Evolutionary conservation across 2,797 vertebrate species (phyloP).

Genomic region (Nyctalus aviator): DNA sequence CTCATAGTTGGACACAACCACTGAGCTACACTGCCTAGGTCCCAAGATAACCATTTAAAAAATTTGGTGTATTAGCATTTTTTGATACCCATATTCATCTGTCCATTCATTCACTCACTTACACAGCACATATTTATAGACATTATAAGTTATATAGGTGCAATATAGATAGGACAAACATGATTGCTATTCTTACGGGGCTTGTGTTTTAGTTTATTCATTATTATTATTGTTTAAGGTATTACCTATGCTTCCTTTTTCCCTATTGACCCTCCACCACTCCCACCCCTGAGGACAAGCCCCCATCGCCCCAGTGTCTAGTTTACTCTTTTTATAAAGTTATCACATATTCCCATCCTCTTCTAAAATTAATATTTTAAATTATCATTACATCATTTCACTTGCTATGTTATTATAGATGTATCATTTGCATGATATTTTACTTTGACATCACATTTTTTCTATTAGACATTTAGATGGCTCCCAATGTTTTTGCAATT

Average conservation of each 20-base stretch:
- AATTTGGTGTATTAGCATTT: neutral
- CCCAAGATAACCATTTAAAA: neutral
- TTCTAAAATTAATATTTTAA: constrained; percentile 44
- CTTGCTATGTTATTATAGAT: neutral
- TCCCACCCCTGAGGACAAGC: too few species aligned
- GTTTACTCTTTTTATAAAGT: constrained; percentile 47
- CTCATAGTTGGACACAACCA: too few species aligned
- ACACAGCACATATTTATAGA: neutral
- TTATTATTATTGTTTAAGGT: too few species aligned
- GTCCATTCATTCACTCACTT: neutral
- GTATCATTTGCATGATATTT: constrained; percentile 6
- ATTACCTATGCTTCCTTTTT: too few species aligned
- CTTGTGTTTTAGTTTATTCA: neutral
- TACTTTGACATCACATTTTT: neutral
- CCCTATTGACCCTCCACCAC: too few species aligned
- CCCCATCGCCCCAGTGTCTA: neutral
- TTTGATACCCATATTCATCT: neutral
- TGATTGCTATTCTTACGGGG: neutral
- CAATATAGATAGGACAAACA: neutral
- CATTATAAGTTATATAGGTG: neutral
- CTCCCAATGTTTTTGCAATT: constrained; percentile 14
- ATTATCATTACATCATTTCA: neutral
- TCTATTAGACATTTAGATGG: constrained; percentile 7
- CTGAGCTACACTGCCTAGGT: too few species aligned
- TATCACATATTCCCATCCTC: neutral